Evolutionary conservation across 2,113 vertebrate species (phyloP).

Genomic region (Pseudorectes ferrugineus): DNA sequence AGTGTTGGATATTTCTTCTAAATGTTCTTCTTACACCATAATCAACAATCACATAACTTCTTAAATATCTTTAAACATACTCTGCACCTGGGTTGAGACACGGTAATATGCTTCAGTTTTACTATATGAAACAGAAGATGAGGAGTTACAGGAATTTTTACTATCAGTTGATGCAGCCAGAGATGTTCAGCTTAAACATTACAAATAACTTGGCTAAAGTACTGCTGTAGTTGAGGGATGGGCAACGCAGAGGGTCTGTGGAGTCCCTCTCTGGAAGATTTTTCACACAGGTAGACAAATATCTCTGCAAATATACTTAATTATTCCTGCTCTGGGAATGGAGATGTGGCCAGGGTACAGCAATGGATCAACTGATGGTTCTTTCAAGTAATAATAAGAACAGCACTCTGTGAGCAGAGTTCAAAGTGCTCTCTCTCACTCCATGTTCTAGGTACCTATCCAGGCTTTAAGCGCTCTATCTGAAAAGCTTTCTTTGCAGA

Average conservation of each 20-base stretch:
- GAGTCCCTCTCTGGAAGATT: background rate
- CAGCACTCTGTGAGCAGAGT: background rate
- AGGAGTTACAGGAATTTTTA: background rate
- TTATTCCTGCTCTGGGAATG: background rate
- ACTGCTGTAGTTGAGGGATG: background rate
- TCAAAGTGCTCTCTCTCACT: background rate
- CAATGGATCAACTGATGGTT: background rate
- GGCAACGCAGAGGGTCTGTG: background rate
- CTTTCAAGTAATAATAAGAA: background rate
- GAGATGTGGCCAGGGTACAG: background rate
- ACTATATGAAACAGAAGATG: background rate
- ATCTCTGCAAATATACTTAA: background rate
- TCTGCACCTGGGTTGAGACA: background rate
- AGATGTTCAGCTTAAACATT: background rate
- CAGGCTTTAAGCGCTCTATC: background rate
- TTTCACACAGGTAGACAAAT: background rate
- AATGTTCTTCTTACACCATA: background rate
- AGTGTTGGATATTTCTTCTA: background rate
- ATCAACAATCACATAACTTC: background rate
- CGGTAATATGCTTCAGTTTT: background rate
- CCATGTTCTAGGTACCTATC: background rate
- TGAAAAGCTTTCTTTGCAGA: background rate
- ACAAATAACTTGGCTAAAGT: background rate
- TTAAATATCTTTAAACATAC: background rate
- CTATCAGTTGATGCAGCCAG: background rate